Conservation (phyloP, 1,140 invertebrate genomes). For the Galleria mellonella region DNA sequence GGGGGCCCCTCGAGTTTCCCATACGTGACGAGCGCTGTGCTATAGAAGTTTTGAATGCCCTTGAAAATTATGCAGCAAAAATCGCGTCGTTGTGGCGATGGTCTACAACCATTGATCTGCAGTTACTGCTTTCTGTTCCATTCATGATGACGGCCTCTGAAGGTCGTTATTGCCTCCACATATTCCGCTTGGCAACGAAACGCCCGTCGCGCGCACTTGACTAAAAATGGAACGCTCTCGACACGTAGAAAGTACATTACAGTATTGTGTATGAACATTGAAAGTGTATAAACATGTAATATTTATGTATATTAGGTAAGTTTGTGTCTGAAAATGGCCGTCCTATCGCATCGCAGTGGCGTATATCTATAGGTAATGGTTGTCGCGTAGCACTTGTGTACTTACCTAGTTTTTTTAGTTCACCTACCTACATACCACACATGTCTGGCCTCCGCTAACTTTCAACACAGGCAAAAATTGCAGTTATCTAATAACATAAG, state of each 20-base stretch:
- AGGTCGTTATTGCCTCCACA: constrained; percentile 22
- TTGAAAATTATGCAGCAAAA: constrained; percentile 74
- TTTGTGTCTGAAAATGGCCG: constrained; percentile 30
- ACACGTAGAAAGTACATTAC: constrained; percentile 59
- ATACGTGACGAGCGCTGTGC: constrained; percentile 33
- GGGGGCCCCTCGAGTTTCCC: constrained; percentile 25
- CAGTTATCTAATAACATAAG: too few relatives aligned
- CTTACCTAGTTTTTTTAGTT: too few relatives aligned
- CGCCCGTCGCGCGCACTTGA: constrained; percentile 32
- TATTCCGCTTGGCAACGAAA: constrained; percentile 47
- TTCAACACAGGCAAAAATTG: constrained; percentile 6
- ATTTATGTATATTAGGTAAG: constrained; percentile 15
- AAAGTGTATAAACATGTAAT: constrained; percentile 28
- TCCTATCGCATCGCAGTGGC: constrained; percentile 13
- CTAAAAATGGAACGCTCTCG: constrained; percentile 68
- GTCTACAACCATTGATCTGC: constrained; percentile 30
- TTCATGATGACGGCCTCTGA: constrained; percentile 27
- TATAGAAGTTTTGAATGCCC: constrained; percentile 57
- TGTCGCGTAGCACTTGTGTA: too few relatives aligned
- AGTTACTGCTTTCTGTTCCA: constrained; percentile 43
- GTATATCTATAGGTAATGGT: too few relatives aligned
- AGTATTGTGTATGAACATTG: constrained; percentile 48
- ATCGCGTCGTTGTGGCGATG: constrained; percentile 44
- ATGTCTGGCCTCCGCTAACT: constrained; percentile 7
- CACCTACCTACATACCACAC: too few relatives aligned